A percentile compares a stretch with the other conserved stretches of the same genome.
Evolutionary conservation across 2,888 invertebrate species (phyloP).

Genomic region (Ormyrus thymus): DNA sequence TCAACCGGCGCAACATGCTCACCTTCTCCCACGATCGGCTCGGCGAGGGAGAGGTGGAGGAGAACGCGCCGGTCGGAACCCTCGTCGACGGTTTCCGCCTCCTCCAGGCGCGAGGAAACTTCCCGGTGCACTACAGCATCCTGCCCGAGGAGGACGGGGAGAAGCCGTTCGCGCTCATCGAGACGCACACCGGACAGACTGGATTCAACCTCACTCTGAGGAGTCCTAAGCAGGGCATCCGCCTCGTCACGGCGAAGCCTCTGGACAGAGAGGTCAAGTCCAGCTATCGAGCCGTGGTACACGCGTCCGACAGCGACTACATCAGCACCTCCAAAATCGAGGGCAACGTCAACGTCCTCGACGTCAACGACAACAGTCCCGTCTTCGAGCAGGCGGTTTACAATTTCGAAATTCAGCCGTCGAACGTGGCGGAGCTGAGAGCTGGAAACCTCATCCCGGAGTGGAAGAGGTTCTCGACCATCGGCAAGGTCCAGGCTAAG

Average conservation of each 20-base stretch:
- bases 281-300: conserved; percentile 84
- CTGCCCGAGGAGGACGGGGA: conserved; percentile 81
- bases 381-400: conserved; percentile 87
- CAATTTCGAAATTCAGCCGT: conserved; percentile 81
- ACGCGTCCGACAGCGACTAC: conserved; percentile 87
- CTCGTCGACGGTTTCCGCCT: conserved; percentile 83
- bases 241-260: conserved; percentile 84
- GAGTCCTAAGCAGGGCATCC: conserved; percentile 78
- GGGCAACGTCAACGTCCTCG: conserved; percentile 83
- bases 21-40: conserved; percentile 82
- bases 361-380: conserved; percentile 95
- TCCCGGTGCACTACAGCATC: conserved; percentile 87
- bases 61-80: conserved; percentile 86
- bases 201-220: conserved; percentile 66
- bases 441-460: conserved; percentile 73
- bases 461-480: conserved; percentile 87
- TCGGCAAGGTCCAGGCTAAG: conserved; percentile 90
- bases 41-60: conserved; percentile 83
- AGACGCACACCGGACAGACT: conserved; percentile 78
- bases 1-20: conserved; percentile 89
- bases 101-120: conserved; percentile 82
- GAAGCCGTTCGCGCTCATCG: conserved; percentile 81
- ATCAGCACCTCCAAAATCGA: conserved; percentile 89
- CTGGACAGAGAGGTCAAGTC: conserved; percentile 87
- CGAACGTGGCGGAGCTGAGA: conserved; percentile 59